Conservation (phyloP, 2,113 vertebrate genomes). For the Pangasianodon gigas region DNA sequence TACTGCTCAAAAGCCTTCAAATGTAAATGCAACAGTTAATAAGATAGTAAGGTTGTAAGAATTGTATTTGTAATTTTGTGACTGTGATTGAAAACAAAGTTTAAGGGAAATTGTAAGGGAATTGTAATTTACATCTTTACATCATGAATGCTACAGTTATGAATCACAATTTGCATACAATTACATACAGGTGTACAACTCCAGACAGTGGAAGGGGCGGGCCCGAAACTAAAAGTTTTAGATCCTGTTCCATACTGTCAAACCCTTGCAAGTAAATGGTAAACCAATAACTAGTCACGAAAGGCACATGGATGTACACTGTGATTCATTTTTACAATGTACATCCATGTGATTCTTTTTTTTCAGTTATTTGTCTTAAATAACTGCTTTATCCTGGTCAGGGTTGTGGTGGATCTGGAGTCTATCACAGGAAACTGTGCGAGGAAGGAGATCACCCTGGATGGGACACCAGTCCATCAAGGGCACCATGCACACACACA, state of each 20-base stretch:
- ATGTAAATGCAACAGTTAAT: conserved; percentile 1
- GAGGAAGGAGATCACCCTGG: background rate
- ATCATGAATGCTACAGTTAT: background rate
- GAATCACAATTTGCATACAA: background rate
- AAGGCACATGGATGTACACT: background rate
- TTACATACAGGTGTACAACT: background rate
- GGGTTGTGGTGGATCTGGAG: background rate
- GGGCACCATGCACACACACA: background rate
- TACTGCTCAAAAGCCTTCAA: background rate
- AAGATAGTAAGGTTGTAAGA: background rate
- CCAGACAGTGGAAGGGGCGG: background rate
- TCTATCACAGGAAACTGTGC: background rate
- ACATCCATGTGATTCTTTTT: background rate
- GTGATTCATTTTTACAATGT: background rate
- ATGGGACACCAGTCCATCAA: background rate
- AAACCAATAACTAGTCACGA: background rate
- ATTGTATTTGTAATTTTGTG: background rate
- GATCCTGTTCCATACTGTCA: background rate
- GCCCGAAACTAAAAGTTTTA: background rate
- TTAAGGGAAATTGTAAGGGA: background rate
- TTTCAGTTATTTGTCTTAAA: background rate
- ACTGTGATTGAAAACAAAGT: background rate
- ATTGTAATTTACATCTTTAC: background rate
- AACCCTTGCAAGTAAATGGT: background rate
- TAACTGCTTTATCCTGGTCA: background rate